Evolutionary conservation across 2,888 invertebrate genomes (phyloP).

Genomic region (Melipona bicolor): DNA sequence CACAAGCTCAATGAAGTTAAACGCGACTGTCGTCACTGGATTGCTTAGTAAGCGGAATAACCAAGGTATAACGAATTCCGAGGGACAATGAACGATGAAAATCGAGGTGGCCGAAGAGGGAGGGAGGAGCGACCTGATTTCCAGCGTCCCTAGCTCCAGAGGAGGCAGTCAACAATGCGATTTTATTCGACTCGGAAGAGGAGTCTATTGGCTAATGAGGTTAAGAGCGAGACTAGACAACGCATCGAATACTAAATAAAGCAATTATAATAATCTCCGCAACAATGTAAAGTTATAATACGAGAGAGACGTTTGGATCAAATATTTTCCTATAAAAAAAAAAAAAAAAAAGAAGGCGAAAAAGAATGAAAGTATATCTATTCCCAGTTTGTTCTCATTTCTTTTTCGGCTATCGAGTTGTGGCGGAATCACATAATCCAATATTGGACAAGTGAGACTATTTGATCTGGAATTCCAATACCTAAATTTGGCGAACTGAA

Average conservation of each 20-base stretch:
- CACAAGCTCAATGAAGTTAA: slow-evolving; percentile 6
- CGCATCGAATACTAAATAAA: slow-evolving; percentile 32
- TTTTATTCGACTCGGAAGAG: slow-evolving; percentile 44
- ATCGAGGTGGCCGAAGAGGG: background rate
- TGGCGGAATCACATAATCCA: background rate
- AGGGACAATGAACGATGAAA: slow-evolving; percentile 12
- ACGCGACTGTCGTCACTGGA: background rate
- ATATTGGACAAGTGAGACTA: background rate
- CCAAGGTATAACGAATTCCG: slow-evolving; percentile 1
- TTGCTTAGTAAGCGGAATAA: background rate
- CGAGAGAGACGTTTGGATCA: background rate
- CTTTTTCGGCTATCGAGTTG: background rate
- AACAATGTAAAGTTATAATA: background rate
- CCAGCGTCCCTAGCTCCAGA: slow-evolving; percentile 25
- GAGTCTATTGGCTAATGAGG: slow-evolving; percentile 45
- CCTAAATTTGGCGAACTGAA: background rate
- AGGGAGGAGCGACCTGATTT: slow-evolving; percentile 23
- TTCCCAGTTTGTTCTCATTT: background rate
- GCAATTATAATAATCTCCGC: background rate
- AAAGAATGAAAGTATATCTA: background rate
- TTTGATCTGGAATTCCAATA: background rate
- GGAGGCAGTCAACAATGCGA: slow-evolving; percentile 44
- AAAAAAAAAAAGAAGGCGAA: background rate
- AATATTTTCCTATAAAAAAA: too few relatives aligned
- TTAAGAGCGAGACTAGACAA: slow-evolving; percentile 45